phyloP scores from a whole-genome alignment of 2,113 vertebrate species.

The Sigmodon hispidus region DNA sequence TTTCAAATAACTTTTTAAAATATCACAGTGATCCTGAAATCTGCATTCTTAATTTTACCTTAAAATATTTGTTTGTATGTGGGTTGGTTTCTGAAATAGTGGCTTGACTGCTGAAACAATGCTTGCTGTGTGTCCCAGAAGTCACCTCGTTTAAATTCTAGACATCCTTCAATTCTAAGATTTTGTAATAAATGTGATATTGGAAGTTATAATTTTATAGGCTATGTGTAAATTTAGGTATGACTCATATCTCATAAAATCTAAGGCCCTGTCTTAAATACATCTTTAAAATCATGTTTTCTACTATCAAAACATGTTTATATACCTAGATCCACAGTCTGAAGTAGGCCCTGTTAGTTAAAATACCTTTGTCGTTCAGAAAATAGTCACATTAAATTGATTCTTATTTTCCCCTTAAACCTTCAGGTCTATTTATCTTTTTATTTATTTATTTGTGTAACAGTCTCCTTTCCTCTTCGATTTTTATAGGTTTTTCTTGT shows the following conservation, averaged over 20 bases:
- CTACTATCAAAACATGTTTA: background rate
- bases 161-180: slow-evolving; percentile 7
- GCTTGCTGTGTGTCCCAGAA: background rate
- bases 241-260: slow-evolving; percentile 12
- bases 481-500: background rate
- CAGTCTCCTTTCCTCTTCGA: background rate
- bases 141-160: background rate
- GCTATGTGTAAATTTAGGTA: background rate
- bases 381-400: slow-evolving; percentile 1
- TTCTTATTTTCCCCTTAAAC: slow-evolving; percentile 39
- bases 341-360: background rate
- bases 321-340: background rate
- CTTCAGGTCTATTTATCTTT: background rate
- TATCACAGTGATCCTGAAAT: slow-evolving; percentile 9
- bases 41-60: slow-evolving; percentile 33
- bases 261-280: background rate
- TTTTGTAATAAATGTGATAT: background rate
- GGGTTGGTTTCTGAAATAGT: background rate
- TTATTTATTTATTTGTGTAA: background rate
- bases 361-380: background rate
- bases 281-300: slow-evolving; percentile 24
- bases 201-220: slow-evolving; percentile 31
- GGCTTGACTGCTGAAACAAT: background rate
- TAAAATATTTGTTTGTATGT: background rate
- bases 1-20: slow-evolving; percentile 28